Conservation (phyloP, 2,888 invertebrate species). For the Archaeoteleia sp. region DNA sequence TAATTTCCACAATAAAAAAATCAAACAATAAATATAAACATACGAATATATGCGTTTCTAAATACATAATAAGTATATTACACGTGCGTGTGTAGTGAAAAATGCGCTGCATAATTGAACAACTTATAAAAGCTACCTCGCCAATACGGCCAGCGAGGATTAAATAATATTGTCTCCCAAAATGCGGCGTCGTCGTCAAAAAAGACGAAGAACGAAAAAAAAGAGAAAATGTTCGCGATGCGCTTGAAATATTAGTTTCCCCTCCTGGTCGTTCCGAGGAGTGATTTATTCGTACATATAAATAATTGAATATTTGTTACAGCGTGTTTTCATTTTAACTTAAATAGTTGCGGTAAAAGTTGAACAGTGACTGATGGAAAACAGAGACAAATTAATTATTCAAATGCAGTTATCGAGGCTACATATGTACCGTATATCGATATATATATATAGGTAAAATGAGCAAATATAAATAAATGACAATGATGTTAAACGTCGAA, state of each 20-base stretch:
- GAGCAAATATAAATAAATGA: too few species aligned
- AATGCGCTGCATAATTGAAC: constrained; percentile 28
- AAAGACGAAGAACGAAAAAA: constrained; percentile 6
- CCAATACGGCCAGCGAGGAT: constrained; percentile 71
- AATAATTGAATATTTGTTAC: constrained; percentile 54
- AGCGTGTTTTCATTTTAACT: too few species aligned
- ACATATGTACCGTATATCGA: too few species aligned
- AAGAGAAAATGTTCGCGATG: too few species aligned
- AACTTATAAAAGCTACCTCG: constrained; percentile 18
- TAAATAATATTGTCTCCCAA: constrained; percentile 70
- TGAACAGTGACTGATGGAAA: too few species aligned
- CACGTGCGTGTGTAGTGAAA: constrained; percentile 25
- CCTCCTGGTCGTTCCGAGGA: constrained; percentile 70
- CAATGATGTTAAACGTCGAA: too few species aligned
- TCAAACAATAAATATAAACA: constrained; percentile 44
- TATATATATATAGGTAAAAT: too few species aligned
- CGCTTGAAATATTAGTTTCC: constrained; percentile 71
- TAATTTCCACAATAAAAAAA: constrained; percentile 22
- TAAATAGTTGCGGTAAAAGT: too few species aligned
- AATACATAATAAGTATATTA: constrained; percentile 19
- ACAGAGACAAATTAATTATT: too few species aligned
- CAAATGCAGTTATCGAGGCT: too few species aligned
- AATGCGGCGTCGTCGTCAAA: constrained; percentile 5
- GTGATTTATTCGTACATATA: constrained; percentile 49
- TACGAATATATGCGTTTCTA: constrained; percentile 22